Evolutionary conservation across 1,140 invertebrate species (phyloP).

Genomic region (Venturia canescens): DNA sequence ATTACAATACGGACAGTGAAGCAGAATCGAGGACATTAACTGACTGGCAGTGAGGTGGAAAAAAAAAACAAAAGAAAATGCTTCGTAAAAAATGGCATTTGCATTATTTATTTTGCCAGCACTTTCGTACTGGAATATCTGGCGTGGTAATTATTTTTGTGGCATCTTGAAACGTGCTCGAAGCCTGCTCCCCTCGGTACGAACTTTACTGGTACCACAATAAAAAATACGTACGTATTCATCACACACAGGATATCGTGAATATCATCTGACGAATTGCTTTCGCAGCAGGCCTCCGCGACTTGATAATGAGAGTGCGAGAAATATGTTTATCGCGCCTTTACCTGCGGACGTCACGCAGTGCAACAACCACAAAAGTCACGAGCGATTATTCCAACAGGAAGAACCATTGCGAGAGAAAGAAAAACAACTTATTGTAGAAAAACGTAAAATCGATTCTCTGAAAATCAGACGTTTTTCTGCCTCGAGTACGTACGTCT

Average conservation of each 20-base stretch:
- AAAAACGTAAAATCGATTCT: not conserved
- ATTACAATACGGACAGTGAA: too few relatives aligned
- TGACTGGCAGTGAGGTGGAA: too few relatives aligned
- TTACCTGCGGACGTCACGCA: constrained; percentile 6
- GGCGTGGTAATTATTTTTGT: not conserved
- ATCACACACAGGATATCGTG: constrained; percentile 4
- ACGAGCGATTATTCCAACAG: not conserved
- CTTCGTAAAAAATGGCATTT: too few relatives aligned
- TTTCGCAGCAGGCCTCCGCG: not conserved
- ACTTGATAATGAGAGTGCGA: not conserved
- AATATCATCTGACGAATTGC: constrained; percentile 11
- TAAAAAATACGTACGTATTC: not conserved
- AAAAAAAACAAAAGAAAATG: too few relatives aligned
- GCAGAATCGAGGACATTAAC: too few relatives aligned
- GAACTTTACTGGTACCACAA: not conserved
- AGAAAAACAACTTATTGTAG: not conserved
- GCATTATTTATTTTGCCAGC: not conserved
- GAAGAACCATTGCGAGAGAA: not conserved
- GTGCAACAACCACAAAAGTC: not conserved
- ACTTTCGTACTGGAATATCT: not conserved
- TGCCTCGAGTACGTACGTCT: too few relatives aligned
- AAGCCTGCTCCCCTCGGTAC: not conserved
- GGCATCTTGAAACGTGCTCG: not conserved
- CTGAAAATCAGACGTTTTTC: too few relatives aligned
- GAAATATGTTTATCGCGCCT: constrained; percentile 15